A percentile compares a stretch with the other conserved stretches of the same genome.
These are phyloP conservation scores for Sitta carolinensis DNA, from an alignment of 2,797 vertebrate species.

Conservation along the genomic window DNA sequence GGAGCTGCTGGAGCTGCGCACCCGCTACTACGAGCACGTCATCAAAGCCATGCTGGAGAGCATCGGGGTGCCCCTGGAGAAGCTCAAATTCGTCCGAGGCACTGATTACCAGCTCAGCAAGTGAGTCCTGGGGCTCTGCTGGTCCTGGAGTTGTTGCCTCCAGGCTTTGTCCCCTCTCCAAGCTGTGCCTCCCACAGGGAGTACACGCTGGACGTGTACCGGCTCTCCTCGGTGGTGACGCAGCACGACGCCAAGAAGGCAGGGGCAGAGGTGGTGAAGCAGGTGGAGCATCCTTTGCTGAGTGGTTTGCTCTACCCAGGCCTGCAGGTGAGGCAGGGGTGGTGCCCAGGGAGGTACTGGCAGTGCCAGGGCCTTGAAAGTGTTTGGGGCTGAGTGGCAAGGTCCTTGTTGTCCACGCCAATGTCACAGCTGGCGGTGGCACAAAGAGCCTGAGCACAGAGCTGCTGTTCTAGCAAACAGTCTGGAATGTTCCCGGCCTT, in stretches of 20 bases:
- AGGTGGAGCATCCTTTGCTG: conserved; percentile 94
- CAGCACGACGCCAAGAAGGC: conserved; percentile 98
- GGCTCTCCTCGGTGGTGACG: conserved; percentile 91
- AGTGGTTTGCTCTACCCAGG: conserved; percentile 96
- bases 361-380: rapidly evolving
- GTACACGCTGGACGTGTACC: conserved; percentile 95
- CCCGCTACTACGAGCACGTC: conserved; percentile 90
- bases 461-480: not conserved
- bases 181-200: conserved; percentile 76
- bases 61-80: conserved; percentile 92
- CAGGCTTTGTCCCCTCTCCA: not conserved
- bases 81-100: conserved; percentile 90
- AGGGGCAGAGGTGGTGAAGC: conserved; percentile 97
- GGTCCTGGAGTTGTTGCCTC: not conserved
- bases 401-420: not conserved
- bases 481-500: rapidly evolving
- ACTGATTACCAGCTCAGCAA: conserved; percentile 96
- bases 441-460: not conserved
- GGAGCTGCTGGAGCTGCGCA: conserved; percentile 93
- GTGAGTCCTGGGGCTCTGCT: conserved; percentile 71
- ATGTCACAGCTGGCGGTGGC: not conserved
- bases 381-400: rapidly evolving
- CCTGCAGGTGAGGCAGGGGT: conserved; percentile 80
- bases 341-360: not conserved
- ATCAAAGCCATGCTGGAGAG: conserved; percentile 98